Percentiles rank a stretch among this genome's conserved stretches.
Evolutionary conservation across 2,888 invertebrate species (phyloP).

Genomic region (Hoplodrina blanda): DNA sequence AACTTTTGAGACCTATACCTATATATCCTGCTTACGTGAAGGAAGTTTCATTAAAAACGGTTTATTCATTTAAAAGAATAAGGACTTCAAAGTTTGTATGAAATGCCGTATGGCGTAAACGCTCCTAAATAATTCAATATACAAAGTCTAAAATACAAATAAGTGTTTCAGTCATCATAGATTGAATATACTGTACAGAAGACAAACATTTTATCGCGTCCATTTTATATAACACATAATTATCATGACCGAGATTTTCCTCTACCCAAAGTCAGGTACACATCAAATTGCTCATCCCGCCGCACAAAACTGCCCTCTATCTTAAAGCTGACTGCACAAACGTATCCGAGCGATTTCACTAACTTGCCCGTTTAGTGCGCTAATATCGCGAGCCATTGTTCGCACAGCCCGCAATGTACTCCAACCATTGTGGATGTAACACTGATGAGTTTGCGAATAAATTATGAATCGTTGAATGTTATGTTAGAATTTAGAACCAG

Average conservation of each 20-base stretch:
- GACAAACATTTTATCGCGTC: not conserved
- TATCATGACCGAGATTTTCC: not conserved
- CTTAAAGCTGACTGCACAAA: constrained; percentile 71
- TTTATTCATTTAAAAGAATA: too few relatives aligned
- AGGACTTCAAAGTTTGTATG: too few relatives aligned
- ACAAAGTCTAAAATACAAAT: too few relatives aligned
- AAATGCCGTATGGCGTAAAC: too few relatives aligned
- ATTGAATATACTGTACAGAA: too few relatives aligned
- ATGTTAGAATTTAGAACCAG: constrained; percentile 49
- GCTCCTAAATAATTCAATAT: too few relatives aligned
- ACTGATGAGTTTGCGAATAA: constrained; percentile 79
- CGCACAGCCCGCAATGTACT: constrained; percentile 68
- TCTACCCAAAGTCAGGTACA: not conserved
- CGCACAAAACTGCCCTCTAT: constrained; percentile 27
- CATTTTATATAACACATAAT: too few relatives aligned
- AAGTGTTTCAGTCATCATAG: too few relatives aligned
- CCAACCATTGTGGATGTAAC: constrained; percentile 71
- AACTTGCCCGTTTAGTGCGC: constrained; percentile 65
- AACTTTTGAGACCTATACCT: too few relatives aligned
- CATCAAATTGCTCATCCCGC: constrained; percentile 3
- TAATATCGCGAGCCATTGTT: constrained; percentile 68
- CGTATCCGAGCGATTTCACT: constrained; percentile 73
- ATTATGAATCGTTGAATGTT: constrained; percentile 73
- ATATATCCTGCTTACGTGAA: too few relatives aligned
- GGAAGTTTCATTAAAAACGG: too few relatives aligned